Base-by-base conservation (phyloP, 2,113 vertebrate species). In the Bambusicola thoracicus region DNA sequence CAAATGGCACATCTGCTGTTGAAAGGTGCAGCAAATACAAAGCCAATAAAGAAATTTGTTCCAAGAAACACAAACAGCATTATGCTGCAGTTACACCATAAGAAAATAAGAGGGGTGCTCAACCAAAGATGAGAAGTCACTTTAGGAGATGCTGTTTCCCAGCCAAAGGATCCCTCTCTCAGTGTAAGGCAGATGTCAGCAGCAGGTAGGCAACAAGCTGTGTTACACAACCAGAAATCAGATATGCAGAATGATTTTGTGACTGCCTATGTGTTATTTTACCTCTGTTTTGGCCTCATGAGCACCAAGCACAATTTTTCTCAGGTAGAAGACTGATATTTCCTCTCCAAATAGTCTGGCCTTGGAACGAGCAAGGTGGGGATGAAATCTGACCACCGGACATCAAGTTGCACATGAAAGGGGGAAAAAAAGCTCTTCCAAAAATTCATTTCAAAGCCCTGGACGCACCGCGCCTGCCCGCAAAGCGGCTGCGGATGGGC, bases 41-140 rank as follows among this genome's bases (percentile, higher is more conserved):
- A 24, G 22, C 21, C 46, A 32, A 4, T 21, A 21, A 49, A 55
- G 22, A 76, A 66, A 61, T 24, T 27, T 27, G 13, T 83, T 59
- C 38, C 48, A 82, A 53, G 32, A 84, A 29, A 87, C 5, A 25
- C 17, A 56, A 0, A 59, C 22, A 36, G 8, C 29, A 29, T 34
- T 56, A 46, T 2, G 80, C 5, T 24, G 24, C 13, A 9, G 59
- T 62, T 38, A 62, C 10, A 38, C 16, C 4, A 1, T 4, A 85
- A 16, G 11, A 59, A 87, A 65, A 78, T 6, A 55, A 46, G 1
- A 8, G 3, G 4, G 1, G 1, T 22, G 30, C 14, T 49, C 13
- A 63, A 0, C 1, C 25, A 30, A 34, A 4, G 1, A 18, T 0
- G n/a, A 79, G 36, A 53, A 22, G 24, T 15, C 66, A 4, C 8